These are phyloP conservation scores for Limosa lapponica DNA, from an alignment of 2,797 vertebrate species.

Conservation along the genomic window DNA sequence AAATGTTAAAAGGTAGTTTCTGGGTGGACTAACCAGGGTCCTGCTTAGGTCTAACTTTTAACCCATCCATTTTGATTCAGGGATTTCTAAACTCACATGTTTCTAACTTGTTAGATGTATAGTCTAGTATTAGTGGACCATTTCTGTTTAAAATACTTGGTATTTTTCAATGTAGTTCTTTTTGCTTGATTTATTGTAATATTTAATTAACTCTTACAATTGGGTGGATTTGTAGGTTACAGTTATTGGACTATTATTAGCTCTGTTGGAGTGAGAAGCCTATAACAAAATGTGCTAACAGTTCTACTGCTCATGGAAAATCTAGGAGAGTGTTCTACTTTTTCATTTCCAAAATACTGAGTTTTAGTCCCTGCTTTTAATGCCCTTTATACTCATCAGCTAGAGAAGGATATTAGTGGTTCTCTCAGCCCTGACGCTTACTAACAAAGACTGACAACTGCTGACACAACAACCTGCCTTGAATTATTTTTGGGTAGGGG, in stretches of 20 bases:
- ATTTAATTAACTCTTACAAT: constrained; percentile 10
- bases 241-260: not conserved
- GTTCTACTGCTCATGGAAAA: not conserved
- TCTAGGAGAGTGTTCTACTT: not conserved
- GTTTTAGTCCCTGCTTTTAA: constrained; percentile 25
- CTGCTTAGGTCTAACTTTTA: not conserved
- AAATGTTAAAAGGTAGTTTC: not conserved
- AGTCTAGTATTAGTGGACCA: not conserved
- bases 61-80: not conserved
- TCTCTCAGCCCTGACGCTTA: not conserved
- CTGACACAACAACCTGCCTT: constrained; percentile 39
- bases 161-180: not conserved
- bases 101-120: not conserved
- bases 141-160: not conserved
- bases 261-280: not conserved
- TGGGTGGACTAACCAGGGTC: not conserved
- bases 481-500: constrained; percentile 26
- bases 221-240: not conserved
- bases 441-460: constrained; percentile 55
- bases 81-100: not conserved
- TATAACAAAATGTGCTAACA: not conserved
- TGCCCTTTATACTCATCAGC: not conserved
- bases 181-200: constrained; percentile 10
- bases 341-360: not conserved
- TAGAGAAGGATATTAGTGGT: constrained; percentile 27